phyloP scores from a whole-genome alignment of 2,888 invertebrate species.

The Hipparchia sbordonii region DNA sequence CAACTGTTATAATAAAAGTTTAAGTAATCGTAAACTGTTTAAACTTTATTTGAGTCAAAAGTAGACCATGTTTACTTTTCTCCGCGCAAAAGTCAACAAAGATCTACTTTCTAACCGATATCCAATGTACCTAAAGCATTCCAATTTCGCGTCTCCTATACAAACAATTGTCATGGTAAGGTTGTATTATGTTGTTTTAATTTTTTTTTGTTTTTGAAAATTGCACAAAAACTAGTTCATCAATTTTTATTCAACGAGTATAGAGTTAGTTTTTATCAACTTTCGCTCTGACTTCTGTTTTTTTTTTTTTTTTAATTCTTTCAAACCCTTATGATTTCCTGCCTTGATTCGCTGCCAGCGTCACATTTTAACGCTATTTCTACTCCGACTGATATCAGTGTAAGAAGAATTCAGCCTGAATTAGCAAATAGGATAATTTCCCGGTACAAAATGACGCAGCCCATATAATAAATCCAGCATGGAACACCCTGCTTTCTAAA shows the following conservation, averaged over 20 bases:
- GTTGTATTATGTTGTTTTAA: not conserved
- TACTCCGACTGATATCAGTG: no score
- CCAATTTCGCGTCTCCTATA: slow-evolving; percentile 31
- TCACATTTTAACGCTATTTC: no score
- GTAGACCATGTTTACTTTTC: slow-evolving; percentile 46
- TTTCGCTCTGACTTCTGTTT: not conserved
- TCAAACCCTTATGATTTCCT: no score
- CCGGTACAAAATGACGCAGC: not conserved
- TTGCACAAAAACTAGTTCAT: slow-evolving; percentile 7
- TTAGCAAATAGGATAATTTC: no score
- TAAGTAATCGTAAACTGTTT: slow-evolving; percentile 32
- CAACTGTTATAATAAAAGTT: slow-evolving; percentile 37
- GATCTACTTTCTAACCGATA: slow-evolving; percentile 57
- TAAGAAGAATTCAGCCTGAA: no score
- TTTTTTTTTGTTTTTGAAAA: not conserved
- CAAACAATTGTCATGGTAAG: slow-evolving; percentile 8
- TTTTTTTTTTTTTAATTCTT: no score
- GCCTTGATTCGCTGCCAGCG: no score
- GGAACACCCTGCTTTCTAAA: not conserved
- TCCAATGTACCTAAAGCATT: slow-evolving; percentile 40
- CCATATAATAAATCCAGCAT: not conserved
- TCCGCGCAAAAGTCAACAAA: slow-evolving; percentile 52
- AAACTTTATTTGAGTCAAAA: slow-evolving; percentile 35
- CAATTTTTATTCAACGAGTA: not conserved
- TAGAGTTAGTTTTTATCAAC: not conserved